Base-by-base conservation (phyloP, 64 coral and sea anemone genomes). In the Orbicella faveolata region DNA sequence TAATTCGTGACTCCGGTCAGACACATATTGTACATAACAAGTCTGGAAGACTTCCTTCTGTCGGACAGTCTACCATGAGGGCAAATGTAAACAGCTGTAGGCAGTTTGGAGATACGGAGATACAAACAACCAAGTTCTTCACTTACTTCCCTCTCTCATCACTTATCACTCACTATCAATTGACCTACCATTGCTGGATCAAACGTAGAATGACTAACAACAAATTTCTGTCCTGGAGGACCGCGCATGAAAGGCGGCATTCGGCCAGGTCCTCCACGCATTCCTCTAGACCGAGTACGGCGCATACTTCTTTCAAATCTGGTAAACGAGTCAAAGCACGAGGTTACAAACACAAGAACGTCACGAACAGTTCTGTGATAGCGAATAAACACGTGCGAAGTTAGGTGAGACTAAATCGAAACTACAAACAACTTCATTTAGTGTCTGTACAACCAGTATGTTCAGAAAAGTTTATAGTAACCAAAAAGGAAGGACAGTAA, bases 181-280 rank as follows among this genome's bases (percentile, higher is more conserved):
- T 6, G 65, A 92, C 89, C 65, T 63, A 99, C 97, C 88, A 88
- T 13, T 10, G 91, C 79, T 35, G 89, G 94, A 80, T 99, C 97
- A 93, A 99, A 99, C 21, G 97, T 90, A 21, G 91, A 83, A 96
- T 99, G 97, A 73, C 92, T 99, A 20, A 99, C 97, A 34, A 99
- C 90, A 94, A 96, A 96, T 72, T 96, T 99, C 34, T 99, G 87
- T 83, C 97, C 97, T 39, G 90, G 80, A 21, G 91, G 91, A 73
- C 87, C 87, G 14, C 97, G 87, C 83, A 99, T 88, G 73, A 79
- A 99, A 9, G 94, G 97, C 21, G 89, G 93, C 61, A 93, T 88
- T 25, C 91, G 91, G 62, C 97, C 93, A 83, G 82, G 89, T 34
- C 93, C 90, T 81, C 94, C 94, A 59, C 97, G 94, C 52, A 92